These are phyloP conservation scores for Tursiops truncatus DNA, from an alignment of 2,113 vertebrate genomes.

Conservation along the genomic window DNA sequence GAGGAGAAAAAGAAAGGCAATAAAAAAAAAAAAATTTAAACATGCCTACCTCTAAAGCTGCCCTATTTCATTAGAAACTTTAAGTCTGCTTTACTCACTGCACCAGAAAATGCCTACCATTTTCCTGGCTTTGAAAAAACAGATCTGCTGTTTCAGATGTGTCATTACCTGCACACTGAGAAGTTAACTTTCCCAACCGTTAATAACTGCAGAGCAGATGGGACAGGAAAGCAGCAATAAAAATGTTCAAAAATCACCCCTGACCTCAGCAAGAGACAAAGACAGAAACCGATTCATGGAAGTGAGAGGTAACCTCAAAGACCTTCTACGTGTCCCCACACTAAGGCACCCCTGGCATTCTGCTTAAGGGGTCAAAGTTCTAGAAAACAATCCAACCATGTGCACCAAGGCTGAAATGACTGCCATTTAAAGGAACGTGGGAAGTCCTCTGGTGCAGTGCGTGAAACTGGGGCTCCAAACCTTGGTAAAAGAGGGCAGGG, in stretches of 20 bases:
- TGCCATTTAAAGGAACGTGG: neutral
- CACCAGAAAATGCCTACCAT: neutral
- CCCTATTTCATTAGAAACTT: neutral
- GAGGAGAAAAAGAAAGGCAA: neutral
- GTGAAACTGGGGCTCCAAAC: neutral
- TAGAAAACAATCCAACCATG: neutral
- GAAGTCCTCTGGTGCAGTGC: neutral
- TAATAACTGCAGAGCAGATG: neutral
- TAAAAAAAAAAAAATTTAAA: neutral
- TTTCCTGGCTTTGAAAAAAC: neutral
- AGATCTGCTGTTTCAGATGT: neutral
- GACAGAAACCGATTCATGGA: neutral
- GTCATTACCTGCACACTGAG: neutral
- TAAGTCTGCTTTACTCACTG: neutral
- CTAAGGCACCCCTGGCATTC: neutral
- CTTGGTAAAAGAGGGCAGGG: neutral
- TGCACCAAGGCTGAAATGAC: neutral
- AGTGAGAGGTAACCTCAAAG: neutral
- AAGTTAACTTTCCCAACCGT: neutral
- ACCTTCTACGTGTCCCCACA: neutral
- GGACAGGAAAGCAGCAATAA: neutral
- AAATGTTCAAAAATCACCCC: neutral
- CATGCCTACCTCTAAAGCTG: neutral
- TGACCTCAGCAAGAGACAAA: slow-evolving; percentile 3
- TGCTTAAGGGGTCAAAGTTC: neutral